Base-by-base conservation (phyloP, 2,797 vertebrate genomes). In the Fundulus diaphanus region DNA sequence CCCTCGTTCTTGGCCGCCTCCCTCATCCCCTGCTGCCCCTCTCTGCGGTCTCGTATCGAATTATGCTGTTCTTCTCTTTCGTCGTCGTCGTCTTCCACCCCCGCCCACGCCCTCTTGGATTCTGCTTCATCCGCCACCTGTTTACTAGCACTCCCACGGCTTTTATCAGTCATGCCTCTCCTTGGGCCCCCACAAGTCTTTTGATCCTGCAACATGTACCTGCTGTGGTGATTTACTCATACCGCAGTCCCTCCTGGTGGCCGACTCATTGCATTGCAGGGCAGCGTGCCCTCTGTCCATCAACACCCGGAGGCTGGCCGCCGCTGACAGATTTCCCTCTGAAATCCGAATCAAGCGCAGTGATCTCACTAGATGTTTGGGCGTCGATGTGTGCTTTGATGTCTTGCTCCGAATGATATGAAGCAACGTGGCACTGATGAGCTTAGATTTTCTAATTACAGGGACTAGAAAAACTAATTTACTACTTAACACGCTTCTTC, bases 11-110 rank as follows among this genome's bases (percentile, higher is more conserved):
- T 93, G 91, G 87, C 92, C 77, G 80, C 87, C 78, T 68, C 85
- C 85, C 90, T 90, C 81, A 61, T 81, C 69, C 37, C 49, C 48
- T 52, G 44, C 81, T 57, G 74, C 88, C 89, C n/a, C 81, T 82
- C 80, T 83, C 88, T 73, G 68, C 9, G 33, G 70, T 80, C 88
- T 85, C 84, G 20, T 94, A 95, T 96, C 94, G 83, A 94, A 95
- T 96, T 95, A 83, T 95, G 94, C 95, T 93, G 92, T 76, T 92
- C 92, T 77, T 91, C 85, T 77, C 59, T 93, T 94, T 95, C 89
- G 79, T 76, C 83, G 74, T n/a, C n/a, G n/a, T n/a, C n/a, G 84
- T 78, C 82, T 42, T 22, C 54, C 24, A 31, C 57, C 42, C 57
- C 40, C 29, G 8, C 71, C 57, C 1, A 1, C n/a, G 0, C 75